Base-by-base conservation (phyloP, 2,113 vertebrate species). In the Otolemur garnettii region DNA sequence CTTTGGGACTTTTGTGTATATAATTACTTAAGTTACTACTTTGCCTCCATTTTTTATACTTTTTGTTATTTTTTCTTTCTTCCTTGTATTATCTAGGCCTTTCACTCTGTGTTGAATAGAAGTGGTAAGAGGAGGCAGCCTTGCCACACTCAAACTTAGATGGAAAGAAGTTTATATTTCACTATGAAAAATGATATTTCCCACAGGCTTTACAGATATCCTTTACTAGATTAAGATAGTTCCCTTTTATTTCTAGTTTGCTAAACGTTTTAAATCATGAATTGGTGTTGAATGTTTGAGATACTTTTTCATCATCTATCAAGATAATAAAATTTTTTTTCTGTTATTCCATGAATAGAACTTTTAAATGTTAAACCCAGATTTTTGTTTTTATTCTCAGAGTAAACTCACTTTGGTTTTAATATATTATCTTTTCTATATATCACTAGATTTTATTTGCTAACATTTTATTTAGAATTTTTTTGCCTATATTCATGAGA, bases 241-340 rank as follows among this genome's bases (percentile, higher is more conserved):
- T 78, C 75, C 71, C n/a, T 69, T 84, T 84, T 84, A 68, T 84
- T 68, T 84, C 42, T 68, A 85, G 30, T 85, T n/a, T 68, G 30
- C 62, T 85, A 35, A 15, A 28, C 68, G 4, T 85, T 85, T n/a
- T 42, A 21, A 85, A 53, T 85, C 28, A 68, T 68, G 62, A 68
- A 68, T 24, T 68, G 21, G 19, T 38, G 0, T 72, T 85, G 30
- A 68, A 68, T 15, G 7, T 85, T n/a, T 68, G 7, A 69, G 81
- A 68, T 53, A n/a, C 7, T 68, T 68, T 85, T 85, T n/a, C n/a
- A 68, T 4, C 19, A 9, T 53, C 42, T n/a, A n/a, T 85, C 17
- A 4, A 68, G 42, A 2, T 53, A 38, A 38, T 72, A 4, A 68
- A 68, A 85, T n/a, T 85, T 85, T 85, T 68, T 68, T 28, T 68